Conservation (phyloP, 2,888 invertebrate species). For the Steinernema hermaphroditum region DNA sequence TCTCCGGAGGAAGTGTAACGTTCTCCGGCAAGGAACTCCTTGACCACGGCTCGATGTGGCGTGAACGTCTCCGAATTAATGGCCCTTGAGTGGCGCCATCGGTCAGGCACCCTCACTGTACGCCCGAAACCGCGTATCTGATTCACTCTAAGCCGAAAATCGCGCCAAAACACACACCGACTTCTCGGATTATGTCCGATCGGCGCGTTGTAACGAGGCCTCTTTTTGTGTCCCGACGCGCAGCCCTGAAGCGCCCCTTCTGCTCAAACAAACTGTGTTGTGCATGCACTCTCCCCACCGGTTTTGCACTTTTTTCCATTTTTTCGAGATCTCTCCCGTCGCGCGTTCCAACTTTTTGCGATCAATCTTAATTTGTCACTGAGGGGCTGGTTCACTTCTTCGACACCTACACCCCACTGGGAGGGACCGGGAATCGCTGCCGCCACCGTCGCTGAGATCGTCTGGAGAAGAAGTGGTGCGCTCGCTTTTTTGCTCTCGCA, state of each 20-base stretch:
- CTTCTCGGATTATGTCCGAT: not conserved
- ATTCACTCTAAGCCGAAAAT: constrained; percentile 4
- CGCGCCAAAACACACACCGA: constrained; percentile 8
- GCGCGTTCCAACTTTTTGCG: constrained; percentile 25
- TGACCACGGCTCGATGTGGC: constrained; percentile 1
- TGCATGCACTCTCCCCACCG: constrained; percentile 9
- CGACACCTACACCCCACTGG: not conserved
- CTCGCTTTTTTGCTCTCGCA: constrained; percentile 10
- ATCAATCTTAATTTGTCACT: constrained; percentile 25
- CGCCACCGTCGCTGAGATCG: not conserved
- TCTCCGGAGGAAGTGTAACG: constrained; percentile 7
- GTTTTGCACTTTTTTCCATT: constrained; percentile 18
- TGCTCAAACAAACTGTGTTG: constrained; percentile 21
- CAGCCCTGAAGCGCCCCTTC: not conserved
- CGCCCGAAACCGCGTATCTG: not conserved
- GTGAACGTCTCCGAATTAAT: not conserved
- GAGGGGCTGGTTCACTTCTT: constrained; percentile 2
- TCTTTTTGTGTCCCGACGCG: not conserved
- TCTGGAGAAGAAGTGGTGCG: not conserved
- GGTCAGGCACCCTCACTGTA: not conserved
- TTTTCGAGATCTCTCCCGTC: not conserved
- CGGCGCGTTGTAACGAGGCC: too few relatives aligned
- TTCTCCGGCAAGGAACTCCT: not conserved
- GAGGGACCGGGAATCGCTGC: not conserved
- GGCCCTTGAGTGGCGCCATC: not conserved